Conservation (phyloP, 2,797 vertebrate genomes). For the Argentina silus region DNA sequence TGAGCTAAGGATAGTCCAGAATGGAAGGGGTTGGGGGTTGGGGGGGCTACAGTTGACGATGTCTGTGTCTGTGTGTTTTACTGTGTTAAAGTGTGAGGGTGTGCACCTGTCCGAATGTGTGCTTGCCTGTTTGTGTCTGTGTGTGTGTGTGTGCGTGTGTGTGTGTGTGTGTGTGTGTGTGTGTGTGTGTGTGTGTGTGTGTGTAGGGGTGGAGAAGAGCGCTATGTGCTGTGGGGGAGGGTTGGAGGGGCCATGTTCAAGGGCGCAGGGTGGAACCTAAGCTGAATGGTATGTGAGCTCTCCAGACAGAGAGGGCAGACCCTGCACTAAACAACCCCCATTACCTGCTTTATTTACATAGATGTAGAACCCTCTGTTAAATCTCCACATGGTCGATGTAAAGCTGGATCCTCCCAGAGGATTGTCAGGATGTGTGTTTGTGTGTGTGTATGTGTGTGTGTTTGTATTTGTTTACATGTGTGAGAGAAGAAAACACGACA, state of each 20-base stretch:
- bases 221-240: constrained; percentile 26
- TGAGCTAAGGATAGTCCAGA: constrained; percentile 58
- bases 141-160: not conserved
- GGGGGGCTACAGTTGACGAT: not conserved
- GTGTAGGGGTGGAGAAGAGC: constrained; percentile 45
- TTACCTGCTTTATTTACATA: constrained; percentile 81
- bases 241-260: constrained; percentile 73
- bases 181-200: not conserved
- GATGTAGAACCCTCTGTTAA: constrained; percentile 72
- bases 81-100: not conserved
- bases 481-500: too few relatives aligned
- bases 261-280: constrained; percentile 77
- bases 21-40: constrained; percentile 17
- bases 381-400: constrained; percentile 42
- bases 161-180: constrained; percentile 19
- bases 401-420: constrained; percentile 41
- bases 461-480: constrained; percentile 6
- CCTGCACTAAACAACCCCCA: constrained; percentile 80
- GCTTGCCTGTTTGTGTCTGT: not conserved
- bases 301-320: constrained; percentile 76
- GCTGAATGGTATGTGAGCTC: constrained; percentile 77
- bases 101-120: not conserved
- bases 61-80: too few relatives aligned
- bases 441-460: constrained; percentile 11
- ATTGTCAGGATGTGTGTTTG: constrained; percentile 23